Evolutionary conservation across 2,113 vertebrate genomes (phyloP), one percentile per base, ranked within the genome.

Genomic region (Myotis yumanensis): DNA sequence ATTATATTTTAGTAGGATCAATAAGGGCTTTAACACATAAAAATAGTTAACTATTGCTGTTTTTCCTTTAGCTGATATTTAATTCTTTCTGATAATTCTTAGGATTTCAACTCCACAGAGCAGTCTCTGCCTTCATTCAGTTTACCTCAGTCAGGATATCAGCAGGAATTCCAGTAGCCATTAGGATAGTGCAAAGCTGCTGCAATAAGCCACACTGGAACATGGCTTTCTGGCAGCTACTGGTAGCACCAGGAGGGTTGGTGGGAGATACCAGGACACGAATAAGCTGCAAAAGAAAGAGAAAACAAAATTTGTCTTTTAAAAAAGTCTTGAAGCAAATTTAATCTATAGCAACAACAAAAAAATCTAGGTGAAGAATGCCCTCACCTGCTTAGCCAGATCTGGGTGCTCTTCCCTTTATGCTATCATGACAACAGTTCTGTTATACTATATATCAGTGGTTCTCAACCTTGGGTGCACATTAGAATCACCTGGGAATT

Each of bases 141-240:
- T 85, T 97, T 97, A 99, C 99, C 98, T 99, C 99, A 0, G 99
- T 99, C 92, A 99, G 99, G 95, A 99, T 99, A 76, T 99, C 99
- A 11, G 99, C 99, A 90, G 99, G 99, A 83, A 99, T 99, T 0
- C 99, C 99, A 0, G 99, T 99, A 7, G 99, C 99, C 99, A 99
- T 99, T 43, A 99, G 98, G 97, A 99, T 99, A 14, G 99, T 99
- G 89, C 99, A 99, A 84, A 99, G 98, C 98, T 99, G 99, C 96
- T 99, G 99, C 52, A 99, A 91, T 35, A 99, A 97, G 46, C 99
- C 99, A 37, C 99, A 99, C 97, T 99, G 99, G 96, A 98, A 99
- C 99, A 99, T 99, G 3, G 99, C 98, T 97, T 99, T 99, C 98
- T 99, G 99, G 93, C 99, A 99, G 96, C 99, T 99, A 96, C 99